Evolutionary conservation across 1,140 invertebrate species (phyloP), one percentile per base, ranked within the genome.

Genomic region (Dendroctonus valens): DNA sequence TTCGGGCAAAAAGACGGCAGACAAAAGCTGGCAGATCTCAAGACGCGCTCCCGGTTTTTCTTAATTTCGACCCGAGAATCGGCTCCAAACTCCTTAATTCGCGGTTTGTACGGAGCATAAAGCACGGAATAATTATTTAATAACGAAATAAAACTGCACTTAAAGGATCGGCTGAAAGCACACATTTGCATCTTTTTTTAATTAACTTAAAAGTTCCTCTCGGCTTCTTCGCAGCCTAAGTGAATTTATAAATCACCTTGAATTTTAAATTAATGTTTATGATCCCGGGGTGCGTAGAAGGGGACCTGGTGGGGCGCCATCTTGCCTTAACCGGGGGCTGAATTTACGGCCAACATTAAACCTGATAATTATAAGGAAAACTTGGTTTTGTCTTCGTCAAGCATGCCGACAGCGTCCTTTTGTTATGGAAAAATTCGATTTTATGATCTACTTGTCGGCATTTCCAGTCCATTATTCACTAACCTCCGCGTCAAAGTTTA

Each of bases 241-340:
- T 52, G 51, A 63, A 63, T 63, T 63, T 63, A 63, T 63, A 63
- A 63, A 63, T 63, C 60, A 63, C 41, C 60, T 63, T 54, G 51
- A 63, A 63, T 63, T 63, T 55, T 55, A 63, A 63, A 63, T 63
- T 63, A 63, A 63, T 63, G 60, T 53, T 63, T 63, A 63, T 54
- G 60, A 55, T 63, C 39, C 51, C 12, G 42, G 41, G 12, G 51
- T 63, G 60, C 60, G 60, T 63, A 54, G 8, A 42, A 44, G 15
- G 50, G 41, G 51, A 9, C 11, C 50, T 40, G 8, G 50, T 11
- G 40, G 41, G 52, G 50, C 60, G 48, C 59, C 42, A 15, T 46
- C 46, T 63, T 46, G 48, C 41, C 6, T 61, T 52, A 61, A 55
- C 51, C 50, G 51, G 48, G 60, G 40, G n/a, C 11, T 41, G 12